Conservation (phyloP, 2,113 vertebrate genomes). For the Dendrocopos noguchii region DNA sequence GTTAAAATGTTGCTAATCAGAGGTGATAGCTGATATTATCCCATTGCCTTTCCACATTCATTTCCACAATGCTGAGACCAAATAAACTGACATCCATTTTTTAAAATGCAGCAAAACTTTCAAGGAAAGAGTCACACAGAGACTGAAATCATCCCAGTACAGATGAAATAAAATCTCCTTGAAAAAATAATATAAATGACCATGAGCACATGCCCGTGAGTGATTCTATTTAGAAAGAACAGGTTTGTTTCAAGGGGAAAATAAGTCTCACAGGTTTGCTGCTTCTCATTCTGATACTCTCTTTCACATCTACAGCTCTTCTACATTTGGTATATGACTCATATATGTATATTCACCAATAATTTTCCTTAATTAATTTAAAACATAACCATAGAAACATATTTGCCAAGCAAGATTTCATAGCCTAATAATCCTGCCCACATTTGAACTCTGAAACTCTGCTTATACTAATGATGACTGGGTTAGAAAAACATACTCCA, state of each 20-base stretch:
- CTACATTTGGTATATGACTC: background rate
- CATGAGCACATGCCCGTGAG: background rate
- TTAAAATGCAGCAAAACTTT: background rate
- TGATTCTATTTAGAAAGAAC: background rate
- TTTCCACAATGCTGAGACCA: background rate
- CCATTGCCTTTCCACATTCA: background rate
- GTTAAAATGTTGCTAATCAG: background rate
- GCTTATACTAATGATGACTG: background rate
- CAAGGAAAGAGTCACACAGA: background rate
- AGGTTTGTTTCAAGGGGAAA: background rate
- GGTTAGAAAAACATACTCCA: background rate
- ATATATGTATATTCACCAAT: accelerated
- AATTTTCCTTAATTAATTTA: background rate
- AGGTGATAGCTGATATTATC: background rate
- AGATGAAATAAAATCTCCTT: background rate
- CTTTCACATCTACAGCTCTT: background rate
- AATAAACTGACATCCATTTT: background rate
- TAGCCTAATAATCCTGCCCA: background rate
- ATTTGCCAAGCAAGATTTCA: background rate
- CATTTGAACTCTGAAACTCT: background rate
- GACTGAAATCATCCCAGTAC: background rate
- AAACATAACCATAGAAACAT: background rate
- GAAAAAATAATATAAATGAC: background rate
- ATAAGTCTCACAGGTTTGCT: background rate
- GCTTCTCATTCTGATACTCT: background rate